A percentile compares a stretch with the other conserved stretches of the same genome.
phyloP scores from a whole-genome alignment of 2,113 vertebrate genomes.

The Labeo rohita region DNA sequence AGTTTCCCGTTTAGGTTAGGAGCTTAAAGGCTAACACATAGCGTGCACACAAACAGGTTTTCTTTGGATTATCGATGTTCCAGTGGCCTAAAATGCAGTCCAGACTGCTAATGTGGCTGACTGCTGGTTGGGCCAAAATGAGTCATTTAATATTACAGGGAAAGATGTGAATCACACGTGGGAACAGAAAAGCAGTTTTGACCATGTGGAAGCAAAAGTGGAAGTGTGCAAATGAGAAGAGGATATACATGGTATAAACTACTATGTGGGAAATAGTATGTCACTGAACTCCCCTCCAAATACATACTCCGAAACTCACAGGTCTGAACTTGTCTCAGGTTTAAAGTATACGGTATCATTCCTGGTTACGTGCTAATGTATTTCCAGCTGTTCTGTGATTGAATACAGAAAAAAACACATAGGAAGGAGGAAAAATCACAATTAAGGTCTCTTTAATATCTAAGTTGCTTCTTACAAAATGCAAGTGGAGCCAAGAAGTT shows the following conservation, averaged over 20 bases:
- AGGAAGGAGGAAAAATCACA: background rate
- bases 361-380: background rate
- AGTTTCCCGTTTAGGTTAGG: background rate
- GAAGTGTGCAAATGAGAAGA: background rate
- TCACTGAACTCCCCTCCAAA: slow-evolving; percentile 4
- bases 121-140: slow-evolving; percentile 1
- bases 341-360: background rate
- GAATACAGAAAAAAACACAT: background rate
- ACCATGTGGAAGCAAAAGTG: background rate
- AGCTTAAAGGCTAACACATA: background rate
- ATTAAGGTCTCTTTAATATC: background rate
- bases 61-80: slow-evolving; percentile 5
- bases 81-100: slow-evolving; percentile 6
- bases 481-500: background rate
- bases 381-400: slow-evolving; percentile 13
- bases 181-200: slow-evolving; percentile 1
- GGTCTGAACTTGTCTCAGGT: slow-evolving; percentile 1
- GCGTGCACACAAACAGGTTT: background rate
- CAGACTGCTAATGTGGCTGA: slow-evolving; percentile 26
- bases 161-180: slow-evolving; percentile 34
- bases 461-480: background rate
- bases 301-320: background rate
- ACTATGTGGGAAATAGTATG: slow-evolving; percentile 22
- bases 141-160: slow-evolving; percentile 35
- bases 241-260: background rate